phyloP scores from a whole-genome alignment of 2,888 invertebrate species.

The Protophormia terraenovae region DNA sequence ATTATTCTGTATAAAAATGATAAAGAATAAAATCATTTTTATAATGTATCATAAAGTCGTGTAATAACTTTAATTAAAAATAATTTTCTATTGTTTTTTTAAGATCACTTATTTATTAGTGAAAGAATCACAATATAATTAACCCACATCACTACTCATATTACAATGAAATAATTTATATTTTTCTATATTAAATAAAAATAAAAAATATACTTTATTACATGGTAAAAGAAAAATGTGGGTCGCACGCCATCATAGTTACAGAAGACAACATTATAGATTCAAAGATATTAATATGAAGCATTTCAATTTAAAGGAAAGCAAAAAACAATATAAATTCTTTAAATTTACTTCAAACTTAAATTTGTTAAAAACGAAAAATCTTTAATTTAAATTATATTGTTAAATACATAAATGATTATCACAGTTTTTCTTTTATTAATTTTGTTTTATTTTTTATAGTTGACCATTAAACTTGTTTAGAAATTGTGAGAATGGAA shows the following conservation, averaged over 20 bases:
- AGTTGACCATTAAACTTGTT: background rate
- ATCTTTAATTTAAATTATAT: background rate
- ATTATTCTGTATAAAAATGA: too few relatives aligned
- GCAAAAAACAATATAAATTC: too few relatives aligned
- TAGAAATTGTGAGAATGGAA: background rate
- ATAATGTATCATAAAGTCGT: background rate
- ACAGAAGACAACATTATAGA: background rate
- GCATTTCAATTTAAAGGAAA: background rate
- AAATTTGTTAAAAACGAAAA: background rate
- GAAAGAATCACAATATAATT: conserved; percentile 32
- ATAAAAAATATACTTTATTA: background rate
- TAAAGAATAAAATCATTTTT: too few relatives aligned
- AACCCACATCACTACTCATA: conserved; percentile 51
- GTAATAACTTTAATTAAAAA: background rate
- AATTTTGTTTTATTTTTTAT: background rate
- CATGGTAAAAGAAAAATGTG: conserved; percentile 18
- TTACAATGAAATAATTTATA: conserved; percentile 16
- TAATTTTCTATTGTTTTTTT: background rate
- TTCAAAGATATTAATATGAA: background rate
- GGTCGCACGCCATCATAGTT: conserved; percentile 32
- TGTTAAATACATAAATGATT: background rate
- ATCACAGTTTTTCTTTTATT: too few relatives aligned
- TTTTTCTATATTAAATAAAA: background rate
- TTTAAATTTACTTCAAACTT: too few relatives aligned
- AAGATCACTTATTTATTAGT: background rate